Evolutionary conservation across 2,888 invertebrate species (phyloP), one percentile per base, ranked within the genome.

Genomic region (Boloria euphrosyne): DNA sequence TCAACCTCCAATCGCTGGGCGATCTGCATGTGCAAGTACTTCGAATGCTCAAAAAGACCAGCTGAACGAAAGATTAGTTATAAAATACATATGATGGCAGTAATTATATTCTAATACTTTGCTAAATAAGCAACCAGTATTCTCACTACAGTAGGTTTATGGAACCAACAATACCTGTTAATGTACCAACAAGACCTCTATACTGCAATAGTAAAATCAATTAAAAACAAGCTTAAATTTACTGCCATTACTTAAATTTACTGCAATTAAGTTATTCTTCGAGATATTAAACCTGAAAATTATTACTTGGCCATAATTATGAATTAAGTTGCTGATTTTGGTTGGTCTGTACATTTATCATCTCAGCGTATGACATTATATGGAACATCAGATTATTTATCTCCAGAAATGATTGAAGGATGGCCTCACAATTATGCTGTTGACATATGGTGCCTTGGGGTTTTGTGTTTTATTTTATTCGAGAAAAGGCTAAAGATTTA

Each of bases 311-410:
- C 1, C 92, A 95, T 65, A 95, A 95, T 67, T 96, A 96, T 50
- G 96, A 98, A 78, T 90, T 99, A 99, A 91, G 97, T 99, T 73
- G 98, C 98, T 4, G 99, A 99, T 86, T 99, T 99, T 90, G 99
- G 99, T 14, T 99, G 99, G 99, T 98, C 98, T 0, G 98, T 99
- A 0, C 98, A 99, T 86, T 97, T 98, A 0, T 96, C 97, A 17
- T 97, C 98, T 1, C 93, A 97, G 84, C 94, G 98, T 55, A 96
- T 95, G 78, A 99, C 99, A 6, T 82, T 99, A 65, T 99, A 99
- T 84, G 98, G 99, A 6, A 99, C 99, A 0, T 88, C 98, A 69
- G 99, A 99, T 87, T 99, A 99, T 85, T 92, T 99, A 59, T 97
- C 98, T 13, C 99, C 99, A 0, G 99, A 99, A 93, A 99, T 99